phyloP scores from a whole-genome alignment of 2,797 vertebrate species.

The Esox lucius region DNA sequence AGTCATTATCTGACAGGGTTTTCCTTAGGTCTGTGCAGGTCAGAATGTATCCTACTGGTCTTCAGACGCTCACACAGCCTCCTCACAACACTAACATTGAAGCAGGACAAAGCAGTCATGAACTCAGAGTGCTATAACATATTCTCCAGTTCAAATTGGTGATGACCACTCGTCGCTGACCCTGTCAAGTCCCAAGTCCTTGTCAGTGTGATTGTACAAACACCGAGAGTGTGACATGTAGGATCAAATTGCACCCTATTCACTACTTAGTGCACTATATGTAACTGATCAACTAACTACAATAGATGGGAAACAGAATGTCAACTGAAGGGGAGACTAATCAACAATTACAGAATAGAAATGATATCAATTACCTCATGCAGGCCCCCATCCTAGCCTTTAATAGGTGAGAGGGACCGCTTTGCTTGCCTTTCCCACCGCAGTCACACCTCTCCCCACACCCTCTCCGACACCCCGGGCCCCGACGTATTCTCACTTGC shows the following conservation, averaged over 20 bases:
- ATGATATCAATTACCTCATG: conserved; percentile 75
- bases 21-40: not conserved
- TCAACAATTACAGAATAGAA: conserved; percentile 49
- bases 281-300: not conserved
- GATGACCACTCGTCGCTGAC: not conserved
- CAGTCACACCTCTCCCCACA: conserved; percentile 53
- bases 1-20: no score
- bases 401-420: conserved; percentile 76
- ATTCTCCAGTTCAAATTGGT: not conserved
- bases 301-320: not conserved
- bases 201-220: not conserved
- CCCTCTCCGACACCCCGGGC: conserved; percentile 34
- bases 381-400: conserved; percentile 69
- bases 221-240: not conserved
- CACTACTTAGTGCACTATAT: no score
- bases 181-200: not conserved
- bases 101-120: not conserved
- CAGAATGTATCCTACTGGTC: no score
- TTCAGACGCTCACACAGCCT: not conserved
- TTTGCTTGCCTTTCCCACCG: conserved; percentile 45
- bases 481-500: conserved; percentile 59
- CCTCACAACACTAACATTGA: no score
- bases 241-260: not conserved
- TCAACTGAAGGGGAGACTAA: not conserved
- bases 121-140: not conserved